Evolutionary conservation across 2,113 vertebrate species (phyloP), one percentile per base, ranked within the genome.

Genomic region (Uria aalge): DNA sequence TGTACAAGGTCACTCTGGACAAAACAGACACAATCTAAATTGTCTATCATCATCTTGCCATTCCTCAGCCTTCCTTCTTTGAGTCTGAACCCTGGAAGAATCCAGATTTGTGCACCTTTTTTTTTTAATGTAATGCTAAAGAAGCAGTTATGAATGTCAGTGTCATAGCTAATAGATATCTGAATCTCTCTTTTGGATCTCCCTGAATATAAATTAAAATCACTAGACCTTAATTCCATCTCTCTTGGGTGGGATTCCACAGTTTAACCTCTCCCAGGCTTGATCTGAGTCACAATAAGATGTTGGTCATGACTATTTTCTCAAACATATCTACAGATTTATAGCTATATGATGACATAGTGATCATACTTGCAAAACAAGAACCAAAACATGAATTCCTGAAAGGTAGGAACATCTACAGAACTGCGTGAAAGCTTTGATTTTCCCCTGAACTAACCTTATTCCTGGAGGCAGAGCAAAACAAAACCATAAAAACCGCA

Each of bases 31-130:
- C 13, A 68, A 40, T 82, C 48, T 71, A 60, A 90, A 52, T 55
- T 38, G 41, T 41, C 11, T 74, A 0, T 38, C 34, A 50, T 53
- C 24, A 41, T n/a, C 24, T 38, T 90, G 24, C 34, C 15, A 50
- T 30, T 73, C n/a, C 21, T 72, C 24, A 72, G 15, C 48, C 29
- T 79, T 26, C 18, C 13, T 88, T 85, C 63, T 43, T 43, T n/a
- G 21, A 71, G 27, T n/a, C 34, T 52, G 63, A 85, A 40, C 8
- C 29, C 47, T 56, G 69, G 30, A 85, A 76, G 32, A 38, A 92
- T 43, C 10, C 20, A 76, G n/a, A 38, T 27, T 55, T 71, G 15
- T 17, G 18, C 0, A 7, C 5, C 0, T 11, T 8, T 67, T 34
- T 14, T 47, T 66, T 86, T 78, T 6, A 45, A 52, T 3, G 1